Evolutionary conservation across 2,888 invertebrate genomes (phyloP).

Genomic region (Leptura quadrifasciata): DNA sequence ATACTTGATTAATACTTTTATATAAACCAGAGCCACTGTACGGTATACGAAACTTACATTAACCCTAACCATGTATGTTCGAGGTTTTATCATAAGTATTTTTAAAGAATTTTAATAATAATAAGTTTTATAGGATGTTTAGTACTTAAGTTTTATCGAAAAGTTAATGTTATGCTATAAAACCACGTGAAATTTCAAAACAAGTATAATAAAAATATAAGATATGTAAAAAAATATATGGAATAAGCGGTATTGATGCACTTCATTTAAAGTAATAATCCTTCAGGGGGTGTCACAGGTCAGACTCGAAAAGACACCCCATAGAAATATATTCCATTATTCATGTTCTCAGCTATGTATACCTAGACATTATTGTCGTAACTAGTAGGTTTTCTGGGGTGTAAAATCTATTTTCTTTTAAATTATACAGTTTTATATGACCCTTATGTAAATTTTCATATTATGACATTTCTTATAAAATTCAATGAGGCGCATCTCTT

Average conservation of each 20-base stretch:
- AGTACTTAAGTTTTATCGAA: neutral
- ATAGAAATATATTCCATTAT: constrained; percentile 2
- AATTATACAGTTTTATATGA: neutral
- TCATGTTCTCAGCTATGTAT: constrained; percentile 4
- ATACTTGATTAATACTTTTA: neutral
- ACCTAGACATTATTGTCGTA: neutral
- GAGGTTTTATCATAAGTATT: constrained; percentile 16
- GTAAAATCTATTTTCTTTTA: neutral
- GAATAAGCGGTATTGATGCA: neutral
- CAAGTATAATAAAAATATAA: constrained; percentile 30
- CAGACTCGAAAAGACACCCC: neutral
- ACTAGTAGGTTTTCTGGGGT: neutral
- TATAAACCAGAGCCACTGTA: neutral
- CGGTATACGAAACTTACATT: neutral
- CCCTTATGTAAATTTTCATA: neutral
- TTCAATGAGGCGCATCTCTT: neutral
- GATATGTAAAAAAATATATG: neutral
- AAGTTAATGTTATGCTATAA: constrained; percentile 2
- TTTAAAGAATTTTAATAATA: constrained; percentile 27
- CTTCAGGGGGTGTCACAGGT: constrained; percentile 23
- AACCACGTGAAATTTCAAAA: constrained; percentile 23
- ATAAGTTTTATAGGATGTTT: neutral
- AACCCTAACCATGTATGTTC: neutral
- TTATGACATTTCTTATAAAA: neutral
- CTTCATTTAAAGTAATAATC: neutral